A percentile compares a stretch with the other conserved stretches of the same genome.
Evolutionary conservation across 2,888 invertebrate species (phyloP).

Genomic region (Meghimatium bilineatum): DNA sequence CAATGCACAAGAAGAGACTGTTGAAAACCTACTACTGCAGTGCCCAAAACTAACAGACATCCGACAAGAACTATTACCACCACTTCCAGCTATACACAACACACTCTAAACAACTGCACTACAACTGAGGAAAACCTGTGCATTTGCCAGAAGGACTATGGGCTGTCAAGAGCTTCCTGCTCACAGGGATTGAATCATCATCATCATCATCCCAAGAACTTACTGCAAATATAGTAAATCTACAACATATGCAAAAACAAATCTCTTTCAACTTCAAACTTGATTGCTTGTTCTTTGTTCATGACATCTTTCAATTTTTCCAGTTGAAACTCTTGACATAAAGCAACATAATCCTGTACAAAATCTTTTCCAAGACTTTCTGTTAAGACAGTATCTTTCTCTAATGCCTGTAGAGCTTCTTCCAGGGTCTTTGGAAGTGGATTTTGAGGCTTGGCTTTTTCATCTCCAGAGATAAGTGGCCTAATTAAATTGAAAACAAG

Average conservation of each 20-base stretch:
- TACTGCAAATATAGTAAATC: background rate
- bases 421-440: slow-evolving; percentile 20
- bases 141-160: no score
- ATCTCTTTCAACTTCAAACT: slow-evolving; percentile 25
- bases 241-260: slow-evolving; percentile 1
- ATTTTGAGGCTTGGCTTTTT: background rate
- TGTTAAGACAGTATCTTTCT: slow-evolving; percentile 34
- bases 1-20: no score
- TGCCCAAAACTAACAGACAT: no score
- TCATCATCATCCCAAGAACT: no score
- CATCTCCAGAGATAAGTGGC: slow-evolving; percentile 1
- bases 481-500: background rate
- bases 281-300: slow-evolving; percentile 8
- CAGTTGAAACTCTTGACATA: slow-evolving; percentile 39
- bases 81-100: no score
- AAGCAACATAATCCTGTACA: slow-evolving; percentile 31
- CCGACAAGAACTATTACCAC: no score
- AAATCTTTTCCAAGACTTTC: slow-evolving; percentile 37
- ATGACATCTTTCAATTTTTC: slow-evolving; percentile 24
- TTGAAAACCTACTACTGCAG: no score
- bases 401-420: slow-evolving; percentile 35
- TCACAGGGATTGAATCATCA: no score
- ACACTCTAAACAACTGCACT: no score
- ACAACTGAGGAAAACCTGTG: no score
- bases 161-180: no score